Base-by-base conservation (phyloP, 2,113 vertebrate species). In the Actenoides hombroni region DNA sequence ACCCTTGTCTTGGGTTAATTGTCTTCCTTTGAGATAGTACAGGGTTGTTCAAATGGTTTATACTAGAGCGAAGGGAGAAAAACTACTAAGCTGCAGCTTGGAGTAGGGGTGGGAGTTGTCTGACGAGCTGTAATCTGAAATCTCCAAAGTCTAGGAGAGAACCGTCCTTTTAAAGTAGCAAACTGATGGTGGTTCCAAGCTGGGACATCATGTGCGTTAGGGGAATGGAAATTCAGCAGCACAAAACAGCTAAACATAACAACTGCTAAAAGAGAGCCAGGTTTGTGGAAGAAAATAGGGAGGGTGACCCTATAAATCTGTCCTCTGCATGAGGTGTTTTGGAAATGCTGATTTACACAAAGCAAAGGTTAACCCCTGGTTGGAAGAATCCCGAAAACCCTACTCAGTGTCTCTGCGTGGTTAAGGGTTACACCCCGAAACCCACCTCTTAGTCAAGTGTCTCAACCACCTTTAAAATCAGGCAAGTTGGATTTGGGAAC, bases 161-260 rank as follows among this genome's bases (percentile, higher is more conserved):
- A 39, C 42, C 75, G 60, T 51, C 82, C 85, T 93, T 95, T 90
- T 83, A 90, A 85, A 95, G 82, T 24, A 86, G 71, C 33, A 60
- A 16, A 71, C 11, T 18, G 70, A 37, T 87, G n/a, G 69, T 18
- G 20, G 56, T 42, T 89, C 86, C 49, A 57, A 31, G 89, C 46
- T 87, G 84, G 77, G 90, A 74, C 77, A 87, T 49, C 25, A 19
- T 5, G 51, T 59, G 81, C 74, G 0, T 23, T 67, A 48, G 69
- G 69, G 77, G 69, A 93, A 60, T 79, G 84, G 87, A 84, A 94
- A 93, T 56, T 84, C 94, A 90, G 75, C 67, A 57, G 46, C 33
- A 74, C 85, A 91, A 90, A 94, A 35, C n/a, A 68, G 69, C 64
- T 84, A 46, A 96, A 92, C 71, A 24, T 83, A 93, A 86, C 57